Evolutionary conservation across 2,113 vertebrate genomes (phyloP), one percentile per base, ranked within the genome.

Genomic region (Xenotilapia longispinis): DNA sequence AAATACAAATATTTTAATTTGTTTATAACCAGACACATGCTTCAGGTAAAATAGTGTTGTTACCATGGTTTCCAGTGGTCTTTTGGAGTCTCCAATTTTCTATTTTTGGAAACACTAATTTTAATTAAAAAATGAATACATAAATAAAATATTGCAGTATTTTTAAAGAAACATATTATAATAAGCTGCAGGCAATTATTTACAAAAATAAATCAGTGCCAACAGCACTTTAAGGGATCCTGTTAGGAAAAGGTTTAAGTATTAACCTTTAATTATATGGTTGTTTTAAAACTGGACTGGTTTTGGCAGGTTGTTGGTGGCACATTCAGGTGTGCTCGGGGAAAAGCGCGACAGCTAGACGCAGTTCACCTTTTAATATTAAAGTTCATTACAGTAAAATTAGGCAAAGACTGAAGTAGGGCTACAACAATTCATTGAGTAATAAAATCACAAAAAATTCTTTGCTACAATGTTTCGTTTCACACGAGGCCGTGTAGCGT

Each of bases 151-250:
- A 68, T 21, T 68, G 3, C 36, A 5, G 33, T 14, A 40, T 68
- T 60, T 28, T 28, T 31, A 31, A 57, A 31, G 13, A 40, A 68
- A 68, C 31, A 12, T 12, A n/a, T 63, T 65, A n/a, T 65, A 38
- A 38, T 38, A 1, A 38, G 33, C 63, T 68, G 33, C 2, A 38
- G 60, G 33, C 0, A 33, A 6, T 4, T 63, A 63, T 33, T 63
- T 63, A 36, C 15, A 63, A 36, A 63, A 33, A 33, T 6, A 0
- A 31, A 58, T 58, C 23, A 0, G 23, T 2, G 55, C 55, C 28
- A 63, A n/a, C 17, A 36, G 31, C 4, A 36, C 9, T 33, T 19
- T 63, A 12, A 23, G 6, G n/a, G 53, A 54, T 55, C 11, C 53
- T 57, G 11, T 26, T 57, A 57, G 54, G 21, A 26, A 57, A 57